Evolutionary conservation across 2,797 vertebrate species (phyloP).

Genomic region (Odontamblyopus lacepedii): DNA sequence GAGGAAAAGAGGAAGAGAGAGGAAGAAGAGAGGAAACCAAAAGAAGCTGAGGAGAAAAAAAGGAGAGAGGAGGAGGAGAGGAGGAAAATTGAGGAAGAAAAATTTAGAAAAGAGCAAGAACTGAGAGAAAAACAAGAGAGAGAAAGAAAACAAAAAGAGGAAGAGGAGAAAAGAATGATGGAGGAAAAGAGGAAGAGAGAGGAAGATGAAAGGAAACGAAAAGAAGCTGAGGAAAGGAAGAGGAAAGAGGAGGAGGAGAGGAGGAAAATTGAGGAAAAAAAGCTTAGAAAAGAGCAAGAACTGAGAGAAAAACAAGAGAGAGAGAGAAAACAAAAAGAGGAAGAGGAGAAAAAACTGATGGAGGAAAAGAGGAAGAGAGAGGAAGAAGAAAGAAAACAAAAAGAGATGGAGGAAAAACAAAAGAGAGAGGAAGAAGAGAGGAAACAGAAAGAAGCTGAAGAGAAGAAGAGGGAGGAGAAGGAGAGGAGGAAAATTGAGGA

Average conservation of each 20-base stretch:
- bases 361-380: slow-evolving; percentile 21
- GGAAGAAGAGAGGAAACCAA: neutral
- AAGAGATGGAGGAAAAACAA: slow-evolving; percentile 24
- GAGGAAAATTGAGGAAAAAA: neutral
- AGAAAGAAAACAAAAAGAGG: slow-evolving; percentile 24
- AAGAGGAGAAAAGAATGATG: neutral
- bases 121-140: slow-evolving; percentile 34
- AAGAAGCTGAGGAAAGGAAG: slow-evolving; percentile 34
- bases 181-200: slow-evolving; percentile 24
- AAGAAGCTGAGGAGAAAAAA: neutral
- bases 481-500: neutral
- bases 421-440: neutral
- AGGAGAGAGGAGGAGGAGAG: slow-evolving; percentile 11
- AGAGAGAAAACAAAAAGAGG: slow-evolving; percentile 12
- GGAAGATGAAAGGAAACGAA: slow-evolving; percentile 34
- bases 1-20: slow-evolving; percentile 22
- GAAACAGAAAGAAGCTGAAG: neutral
- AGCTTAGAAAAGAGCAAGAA: slow-evolving; percentile 41
- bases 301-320: neutral
- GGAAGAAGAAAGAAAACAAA: neutral
- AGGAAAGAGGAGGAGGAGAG: slow-evolving; percentile 41
- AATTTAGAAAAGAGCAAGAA: neutral
- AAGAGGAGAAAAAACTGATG: slow-evolving; percentile 22
- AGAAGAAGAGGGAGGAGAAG: neutral
- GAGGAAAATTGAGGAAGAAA: neutral